Evolutionary conservation across 2,797 vertebrate genomes (phyloP), one percentile per base, ranked within the genome.

Genomic region (Etheostoma perlongum): DNA sequence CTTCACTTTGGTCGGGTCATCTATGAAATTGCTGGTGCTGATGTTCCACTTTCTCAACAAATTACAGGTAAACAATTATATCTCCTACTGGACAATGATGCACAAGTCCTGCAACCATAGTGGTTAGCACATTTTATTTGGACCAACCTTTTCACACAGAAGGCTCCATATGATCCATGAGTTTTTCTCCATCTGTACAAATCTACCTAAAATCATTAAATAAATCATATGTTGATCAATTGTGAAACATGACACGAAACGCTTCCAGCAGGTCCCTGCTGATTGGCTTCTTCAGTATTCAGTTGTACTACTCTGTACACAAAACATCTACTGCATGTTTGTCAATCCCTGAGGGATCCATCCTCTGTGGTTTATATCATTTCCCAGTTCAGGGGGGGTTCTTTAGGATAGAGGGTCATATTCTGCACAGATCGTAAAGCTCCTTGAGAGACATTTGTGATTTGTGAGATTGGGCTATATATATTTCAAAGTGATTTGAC

Each of bases 221-320:
- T 30, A 4, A 73, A 3, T 57, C 7, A 44, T 12, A 53, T 47
- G 40, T 64, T 64, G 23, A 52, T 62, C 14, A 68, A 53, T 1
- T 40, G 18, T 42, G 21, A 54, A 70, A 72, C 21, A 71, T 53
- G 60, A 67, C 44, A 55, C 27, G 8, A 71, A 66, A 30, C 5
- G 30, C 30, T 30, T 30, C 27, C 30, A 30, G 30, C 30, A 30
- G 5, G 30, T 30, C 30, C 30, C 30, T 30, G 30, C 5, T 30
- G 30, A 30, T 30, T 30, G 30, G 5, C 30, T 30, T 30, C 5
- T 30, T 30, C 30, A 30, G 30, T 6, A 5, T 5, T 30, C 30
- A 30, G 30, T 30, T 30, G 30, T 5, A 30, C 30, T 30, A 30
- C 5, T 5, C 5, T 40, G 27, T 55, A 10, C 27, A 48, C 30